Conservation (phyloP, 2,113 vertebrate species). For the Corythornis vintsioides region DNA sequence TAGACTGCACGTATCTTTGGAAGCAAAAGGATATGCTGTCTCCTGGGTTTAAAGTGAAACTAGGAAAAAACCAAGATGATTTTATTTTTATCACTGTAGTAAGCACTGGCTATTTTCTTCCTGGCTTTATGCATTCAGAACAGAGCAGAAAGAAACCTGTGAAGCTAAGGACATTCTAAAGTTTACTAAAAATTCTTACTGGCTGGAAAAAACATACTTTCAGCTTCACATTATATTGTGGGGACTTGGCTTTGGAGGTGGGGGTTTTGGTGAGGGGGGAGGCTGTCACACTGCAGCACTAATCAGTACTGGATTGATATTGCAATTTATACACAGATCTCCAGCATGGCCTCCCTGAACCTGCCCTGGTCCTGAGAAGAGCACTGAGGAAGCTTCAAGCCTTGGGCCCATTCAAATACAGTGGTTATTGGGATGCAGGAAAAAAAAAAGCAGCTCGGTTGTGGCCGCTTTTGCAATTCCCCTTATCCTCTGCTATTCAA, state of each 20-base stretch:
- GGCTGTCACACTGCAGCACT: not conserved
- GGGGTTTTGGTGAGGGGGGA: not conserved
- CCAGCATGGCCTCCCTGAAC: not conserved
- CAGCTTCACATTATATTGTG: not conserved
- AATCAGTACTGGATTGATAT: not conserved
- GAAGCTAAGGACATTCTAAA: not conserved
- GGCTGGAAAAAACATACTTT: not conserved
- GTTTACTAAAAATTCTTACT: not conserved
- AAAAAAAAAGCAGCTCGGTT: not conserved
- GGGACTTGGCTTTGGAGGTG: not conserved
- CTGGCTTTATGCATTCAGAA: not conserved
- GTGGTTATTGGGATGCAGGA: not conserved
- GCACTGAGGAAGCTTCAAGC: not conserved
- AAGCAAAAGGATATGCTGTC: not conserved
- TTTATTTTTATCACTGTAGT: not conserved
- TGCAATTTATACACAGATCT: not conserved
- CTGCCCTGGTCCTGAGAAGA: not conserved
- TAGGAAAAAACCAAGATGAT: not conserved
- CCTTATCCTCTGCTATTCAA: not conserved
- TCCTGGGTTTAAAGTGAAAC: not conserved
- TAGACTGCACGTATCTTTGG: not conserved
- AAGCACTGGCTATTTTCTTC: not conserved
- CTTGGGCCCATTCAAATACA: not conserved
- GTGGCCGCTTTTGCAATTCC: not conserved
- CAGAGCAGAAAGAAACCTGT: not conserved